Conservation (phyloP, 2,113 vertebrate species). For the Psilopsiagon aurifrons region DNA sequence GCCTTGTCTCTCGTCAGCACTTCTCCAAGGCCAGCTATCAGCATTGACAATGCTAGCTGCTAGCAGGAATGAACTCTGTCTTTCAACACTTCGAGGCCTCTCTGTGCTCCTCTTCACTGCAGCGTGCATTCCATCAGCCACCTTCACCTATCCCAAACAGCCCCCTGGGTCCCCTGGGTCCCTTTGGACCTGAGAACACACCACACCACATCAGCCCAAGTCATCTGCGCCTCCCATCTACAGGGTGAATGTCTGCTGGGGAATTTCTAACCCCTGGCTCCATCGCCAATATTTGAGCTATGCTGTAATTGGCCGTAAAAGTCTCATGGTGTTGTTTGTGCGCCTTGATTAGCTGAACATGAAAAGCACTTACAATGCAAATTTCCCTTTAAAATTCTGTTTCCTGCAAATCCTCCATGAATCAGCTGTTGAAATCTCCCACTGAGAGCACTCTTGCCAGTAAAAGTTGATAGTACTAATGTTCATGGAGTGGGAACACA, state of each 20-base stretch:
- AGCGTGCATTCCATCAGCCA: accelerated
- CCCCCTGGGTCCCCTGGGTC: not conserved
- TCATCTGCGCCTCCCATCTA: not conserved
- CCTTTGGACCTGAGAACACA: accelerated
- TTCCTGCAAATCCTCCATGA: slow-evolving; percentile 41
- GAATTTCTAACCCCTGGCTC: not conserved
- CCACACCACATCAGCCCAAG: not conserved
- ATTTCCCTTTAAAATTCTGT: slow-evolving; percentile 44
- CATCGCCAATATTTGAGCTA: not conserved
- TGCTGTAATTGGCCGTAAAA: slow-evolving; percentile 13
- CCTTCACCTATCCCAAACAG: not conserved
- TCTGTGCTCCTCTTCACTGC: not conserved
- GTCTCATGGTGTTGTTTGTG: not conserved
- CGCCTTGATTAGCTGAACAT: slow-evolving; percentile 21
- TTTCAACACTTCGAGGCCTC: not conserved
- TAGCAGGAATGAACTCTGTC: accelerated
- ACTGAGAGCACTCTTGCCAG: slow-evolving; percentile 55
- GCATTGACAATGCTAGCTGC: not conserved
- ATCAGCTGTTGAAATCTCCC: slow-evolving; percentile 51
- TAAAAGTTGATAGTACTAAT: slow-evolving; percentile 47
- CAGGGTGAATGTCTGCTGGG: not conserved
- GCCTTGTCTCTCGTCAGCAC: not conserved
- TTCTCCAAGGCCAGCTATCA: not conserved
- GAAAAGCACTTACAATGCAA: slow-evolving; percentile 50
- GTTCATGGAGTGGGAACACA: slow-evolving; percentile 30